These are phyloP conservation scores for Sebastes goodei DNA, from an alignment of 2,797 vertebrate genomes.

Conservation along the genomic window DNA sequence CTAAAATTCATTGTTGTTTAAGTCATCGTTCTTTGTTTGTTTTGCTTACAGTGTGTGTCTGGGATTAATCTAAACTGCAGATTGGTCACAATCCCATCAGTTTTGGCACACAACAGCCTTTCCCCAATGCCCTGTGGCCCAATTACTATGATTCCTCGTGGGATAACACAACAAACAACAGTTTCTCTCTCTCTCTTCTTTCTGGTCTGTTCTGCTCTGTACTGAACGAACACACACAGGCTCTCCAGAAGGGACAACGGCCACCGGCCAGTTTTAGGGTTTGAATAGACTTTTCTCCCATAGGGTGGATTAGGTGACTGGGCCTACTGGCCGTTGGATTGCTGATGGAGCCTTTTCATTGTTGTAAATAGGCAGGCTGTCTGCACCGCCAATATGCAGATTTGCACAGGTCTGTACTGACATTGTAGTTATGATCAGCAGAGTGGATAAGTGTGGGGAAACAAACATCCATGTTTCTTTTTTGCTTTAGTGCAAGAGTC, in stretches of 20 bases:
- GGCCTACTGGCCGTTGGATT: conserved; percentile 64
- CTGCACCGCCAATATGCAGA: conserved; percentile 49
- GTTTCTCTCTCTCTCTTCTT: conserved; percentile 2
- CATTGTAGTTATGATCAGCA: not conserved
- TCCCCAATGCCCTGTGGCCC: conserved; percentile 57
- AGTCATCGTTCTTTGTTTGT: not conserved
- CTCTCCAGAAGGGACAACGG: conserved; percentile 66
- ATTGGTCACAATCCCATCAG: conserved; percentile 50
- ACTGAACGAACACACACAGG: conserved; percentile 48
- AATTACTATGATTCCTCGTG: conserved; percentile 63
- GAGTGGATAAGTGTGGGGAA: not conserved
- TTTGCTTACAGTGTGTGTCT: conserved; percentile 16
- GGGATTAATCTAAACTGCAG: conserved; percentile 47
- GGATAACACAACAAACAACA: conserved; percentile 58
- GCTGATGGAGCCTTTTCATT: conserved; percentile 84
- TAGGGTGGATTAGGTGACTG: conserved; percentile 78
- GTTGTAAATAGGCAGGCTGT: conserved; percentile 72
- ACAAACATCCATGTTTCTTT: not conserved
- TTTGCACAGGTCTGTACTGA: conserved; percentile 33
- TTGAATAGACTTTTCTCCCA: conserved; percentile 72
- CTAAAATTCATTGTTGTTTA: not conserved
- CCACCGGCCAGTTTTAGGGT: conserved; percentile 62
- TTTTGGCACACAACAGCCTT: conserved; percentile 19
- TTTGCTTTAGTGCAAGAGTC: not conserved
- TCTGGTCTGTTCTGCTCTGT: conserved; percentile 41